These are phyloP conservation scores for Aix galericulata DNA, from an alignment of 2,113 vertebrate species.

Conservation along the genomic window DNA sequence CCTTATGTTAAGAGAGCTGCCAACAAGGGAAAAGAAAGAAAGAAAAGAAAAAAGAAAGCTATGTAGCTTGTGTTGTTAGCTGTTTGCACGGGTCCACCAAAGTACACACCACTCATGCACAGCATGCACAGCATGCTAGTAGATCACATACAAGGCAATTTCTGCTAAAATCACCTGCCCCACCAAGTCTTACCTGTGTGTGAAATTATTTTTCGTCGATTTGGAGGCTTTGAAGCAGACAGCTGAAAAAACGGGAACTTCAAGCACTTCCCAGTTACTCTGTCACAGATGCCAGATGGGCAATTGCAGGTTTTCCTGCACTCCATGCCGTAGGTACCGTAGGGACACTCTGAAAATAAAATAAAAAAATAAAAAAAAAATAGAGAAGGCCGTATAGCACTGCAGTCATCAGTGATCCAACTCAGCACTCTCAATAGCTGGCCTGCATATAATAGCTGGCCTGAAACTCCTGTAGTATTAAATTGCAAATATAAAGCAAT, in stretches of 20 bases:
- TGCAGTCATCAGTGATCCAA: background rate
- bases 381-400: background rate
- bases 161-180: background rate
- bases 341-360: conserved; percentile 86
- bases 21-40: background rate
- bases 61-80: accelerated
- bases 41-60: background rate
- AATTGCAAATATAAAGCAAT: background rate
- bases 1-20: background rate
- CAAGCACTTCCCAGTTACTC: conserved; percentile 90
- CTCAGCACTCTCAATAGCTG: background rate
- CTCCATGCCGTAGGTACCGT: conserved; percentile 91
- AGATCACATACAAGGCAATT: background rate
- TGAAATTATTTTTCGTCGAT: conserved; percentile 74
- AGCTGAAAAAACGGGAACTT: conserved; percentile 90
- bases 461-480: background rate
- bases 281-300: conserved; percentile 91
- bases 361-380: no score
- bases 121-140: accelerated
- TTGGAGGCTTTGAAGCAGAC: conserved; percentile 74
- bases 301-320: conserved; percentile 92
- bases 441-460: background rate
- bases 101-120: background rate
- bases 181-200: conserved; percentile 78
- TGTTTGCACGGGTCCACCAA: background rate